These are phyloP conservation scores for Leptopterna dolabrata DNA, from an alignment of 2,888 invertebrate genomes.

Conservation along the genomic window DNA sequence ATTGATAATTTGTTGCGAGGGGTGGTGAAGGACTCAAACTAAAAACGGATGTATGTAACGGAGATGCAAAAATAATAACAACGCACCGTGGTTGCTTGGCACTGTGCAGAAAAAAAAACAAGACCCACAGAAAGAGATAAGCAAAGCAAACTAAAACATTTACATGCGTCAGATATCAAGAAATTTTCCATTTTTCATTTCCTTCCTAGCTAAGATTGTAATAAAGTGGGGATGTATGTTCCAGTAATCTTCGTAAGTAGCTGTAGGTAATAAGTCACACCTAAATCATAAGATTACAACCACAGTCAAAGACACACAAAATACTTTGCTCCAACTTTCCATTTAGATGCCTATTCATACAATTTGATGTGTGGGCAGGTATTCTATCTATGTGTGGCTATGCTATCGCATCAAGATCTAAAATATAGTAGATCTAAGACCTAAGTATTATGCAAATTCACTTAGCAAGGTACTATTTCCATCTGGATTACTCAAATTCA, in stretches of 20 bases:
- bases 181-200: too few relatives aligned
- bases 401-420: too few relatives aligned
- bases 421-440: too few relatives aligned
- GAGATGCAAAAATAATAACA: constrained; percentile 26
- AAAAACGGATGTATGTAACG: neutral
- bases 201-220: neutral
- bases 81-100: constrained; percentile 52
- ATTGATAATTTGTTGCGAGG: neutral
- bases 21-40: neutral
- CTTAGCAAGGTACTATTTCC: too few relatives aligned
- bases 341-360: too few relatives aligned
- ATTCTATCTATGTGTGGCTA: too few relatives aligned
- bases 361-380: too few relatives aligned
- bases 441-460: too few relatives aligned
- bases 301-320: too few relatives aligned
- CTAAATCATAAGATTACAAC: neutral
- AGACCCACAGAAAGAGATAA: constrained; percentile 54
- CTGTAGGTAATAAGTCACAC: neutral
- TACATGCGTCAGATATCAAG: neutral
- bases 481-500: too few relatives aligned
- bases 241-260: neutral
- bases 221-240: neutral
- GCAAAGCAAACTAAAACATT: constrained; percentile 48
- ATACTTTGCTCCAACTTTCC: too few relatives aligned
- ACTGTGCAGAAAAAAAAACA: constrained; percentile 47